Evolutionary conservation across 2,888 invertebrate species (phyloP), one percentile per base, ranked within the genome.

Genomic region (Drosophila lacicola): DNA sequence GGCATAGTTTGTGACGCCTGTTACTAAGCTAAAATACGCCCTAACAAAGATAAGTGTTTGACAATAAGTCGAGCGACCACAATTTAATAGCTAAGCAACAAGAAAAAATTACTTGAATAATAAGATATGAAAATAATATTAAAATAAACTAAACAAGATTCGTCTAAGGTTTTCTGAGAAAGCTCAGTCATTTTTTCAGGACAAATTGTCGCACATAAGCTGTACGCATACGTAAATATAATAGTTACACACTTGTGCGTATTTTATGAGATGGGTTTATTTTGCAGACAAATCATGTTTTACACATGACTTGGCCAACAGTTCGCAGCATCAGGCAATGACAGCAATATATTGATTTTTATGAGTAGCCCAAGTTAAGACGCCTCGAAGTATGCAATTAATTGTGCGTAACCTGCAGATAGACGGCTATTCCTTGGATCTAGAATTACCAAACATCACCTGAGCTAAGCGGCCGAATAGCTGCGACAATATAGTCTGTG

Each of bases 311-410:
- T 67, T 55, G 50, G 65, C 42, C 46, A 58, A 19, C 11, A 44
- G 25, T 42, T 21, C 6, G 19, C 42, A 13, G 19, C 42, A 42
- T 19, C 45, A 46, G 54, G 39, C 49, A 55, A 55, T 39, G 55
- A 25, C 25, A 44, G 49, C 25, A 55, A 41, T 45, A 50, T 44
- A 67, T 67, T 65, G 55, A 72, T 71, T 70, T 46, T 47, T 9
- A 21, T 41, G 17, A 49, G 17, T 2, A 37, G 21, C 1, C 19
- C 74, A 55, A 44, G 68, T 47, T 29, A 44, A 29, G 62, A 62
- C 78, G 78, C 78, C 73, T 17, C 36, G 36, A 61, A 63, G 74
- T 58, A 74, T 66, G 78, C 78, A 78, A 70, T 81, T 81, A 74
- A 78, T 78, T 80, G 57, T 14, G 58, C 60, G 55, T 45, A 25